Base-by-base conservation (phyloP, 53 echinoderm and acorn worm species). In the Hippasteria phrygiana region DNA sequence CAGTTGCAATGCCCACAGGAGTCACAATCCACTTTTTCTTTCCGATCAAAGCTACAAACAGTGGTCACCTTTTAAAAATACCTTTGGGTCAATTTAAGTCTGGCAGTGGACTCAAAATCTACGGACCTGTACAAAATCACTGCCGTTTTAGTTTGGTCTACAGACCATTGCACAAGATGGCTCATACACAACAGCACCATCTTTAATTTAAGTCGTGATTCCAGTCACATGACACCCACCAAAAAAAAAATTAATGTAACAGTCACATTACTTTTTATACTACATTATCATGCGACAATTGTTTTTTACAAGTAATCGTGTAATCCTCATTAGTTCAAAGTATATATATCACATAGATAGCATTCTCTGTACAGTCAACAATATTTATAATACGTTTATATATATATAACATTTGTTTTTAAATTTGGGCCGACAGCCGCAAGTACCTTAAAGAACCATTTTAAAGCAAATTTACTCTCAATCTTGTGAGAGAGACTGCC, bases 91-190 rank as follows among this genome's bases (percentile, higher is more conserved):
- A 38, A 59, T 55, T 47, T 53, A 39, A 64, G 81, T 81, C 81
- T 81, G 81, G 81, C 81, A 81, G 81, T 81, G 81, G 81, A 81
- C 81, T 81, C 45, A 42, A 65, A 81, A 81, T 81, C 81, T 81
- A 81, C 65, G 9, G 45, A 31, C 65, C 81, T 81, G 81, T 81
- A 81, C 81, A 81, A 81, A 81, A 81, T 62, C 64, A 81, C 81
- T 65, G 81, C 81, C 79, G 37, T n/a, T 36, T 48, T 66, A 66
- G 47, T 45, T 64, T 81, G 63, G 81, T 81, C 81, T 32, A 47
- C 81, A 0, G 81, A 81, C 81, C 81, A 81, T 81, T 81, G 81
- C 81, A 81, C 81, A 65, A 66, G 81, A 81, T 81, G 81, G 81
- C 65, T 81, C 50, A 43, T n/a, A 81, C 81, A 81, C 81, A 39